phyloP scores from a whole-genome alignment of 2,113 vertebrate genomes.

The Eulemur rufifrons region DNA sequence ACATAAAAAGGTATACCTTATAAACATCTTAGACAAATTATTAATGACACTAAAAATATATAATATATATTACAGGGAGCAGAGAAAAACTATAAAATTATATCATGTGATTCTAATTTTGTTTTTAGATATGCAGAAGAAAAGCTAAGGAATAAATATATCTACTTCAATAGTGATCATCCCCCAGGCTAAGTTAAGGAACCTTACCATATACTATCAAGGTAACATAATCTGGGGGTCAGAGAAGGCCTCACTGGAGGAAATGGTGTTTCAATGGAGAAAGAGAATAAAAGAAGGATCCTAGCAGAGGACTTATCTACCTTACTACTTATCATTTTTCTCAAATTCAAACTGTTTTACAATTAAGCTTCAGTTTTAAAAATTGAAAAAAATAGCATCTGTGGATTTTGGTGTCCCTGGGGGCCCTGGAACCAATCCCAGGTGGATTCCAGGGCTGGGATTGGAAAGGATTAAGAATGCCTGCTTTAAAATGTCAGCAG shows the following conservation, averaged over 20 bases:
- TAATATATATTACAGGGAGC: not conserved
- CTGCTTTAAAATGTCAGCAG: constrained; percentile 22
- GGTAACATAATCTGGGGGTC: not conserved
- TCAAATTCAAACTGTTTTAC: not conserved
- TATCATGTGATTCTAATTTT: not conserved
- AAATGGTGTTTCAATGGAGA: not conserved
- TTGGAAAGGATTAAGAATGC: not conserved
- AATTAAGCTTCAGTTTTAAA: not conserved
- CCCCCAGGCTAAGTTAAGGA: not conserved
- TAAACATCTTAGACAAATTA: not conserved
- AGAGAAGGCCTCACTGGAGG: not conserved
- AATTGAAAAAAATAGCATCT: not conserved
- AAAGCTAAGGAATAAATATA: not conserved
- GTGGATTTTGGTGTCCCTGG: not conserved
- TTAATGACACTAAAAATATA: not conserved
- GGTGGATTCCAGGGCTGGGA: too few species aligned
- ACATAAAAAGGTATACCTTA: not conserved
- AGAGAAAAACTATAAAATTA: not conserved
- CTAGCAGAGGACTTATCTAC: too few species aligned
- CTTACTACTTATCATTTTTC: not conserved
- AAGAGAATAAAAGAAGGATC: not conserved
- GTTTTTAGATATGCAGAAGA: not conserved
- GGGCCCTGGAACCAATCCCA: not conserved
- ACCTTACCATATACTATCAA: too few species aligned
- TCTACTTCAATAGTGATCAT: not conserved